Base-by-base conservation (phyloP, 1,140 invertebrate species). In the Drosophila hydei region DNA sequence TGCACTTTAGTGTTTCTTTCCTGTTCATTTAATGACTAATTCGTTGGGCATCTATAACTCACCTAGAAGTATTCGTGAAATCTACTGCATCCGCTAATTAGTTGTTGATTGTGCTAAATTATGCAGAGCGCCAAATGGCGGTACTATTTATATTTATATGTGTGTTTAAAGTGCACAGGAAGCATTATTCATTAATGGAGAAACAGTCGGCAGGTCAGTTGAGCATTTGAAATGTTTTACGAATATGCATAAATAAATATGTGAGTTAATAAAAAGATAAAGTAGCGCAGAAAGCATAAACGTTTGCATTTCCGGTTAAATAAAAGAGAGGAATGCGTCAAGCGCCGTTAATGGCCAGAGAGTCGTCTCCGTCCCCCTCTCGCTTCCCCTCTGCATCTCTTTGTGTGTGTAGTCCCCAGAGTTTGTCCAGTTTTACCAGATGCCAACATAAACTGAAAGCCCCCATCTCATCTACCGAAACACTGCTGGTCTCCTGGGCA, bases 221-320 rank as follows among this genome's bases (percentile, higher is more conserved):
- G 62, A 45, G 21, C n/a, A 23, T 60, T 47, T 43, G 23, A 70
- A 63, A 50, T 64, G 43, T 51, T 70, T 56, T n/a, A 70, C 65
- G 33, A 70, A 70, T 61, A 19, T 69, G 58, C 58, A 64, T 63
- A 54, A 54, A 55, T 48, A 62, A 52, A 19, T 50, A 62, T 45
- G 9, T 19, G 23, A 50, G 36, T 9, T 38, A 42, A 62, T 54
- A 55, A 76, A 80, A 70, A 77, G 74, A 80, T 77, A 52, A 80
- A 80, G 71, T 61, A 61, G 73, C 59, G 74, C 69, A 85, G 80
- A 85, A 68, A 85, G 76, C 80, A 84, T 67, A 84, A 87, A 75
- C 74, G 83, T 85, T 85, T 85, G 81, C 81, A 85, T 85, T 85
- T 85, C 81, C 81, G 77, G 81, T 70, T 85, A 85, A 85, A 56